These are phyloP conservation scores for Pachydiplax longipennis DNA, from an alignment of 2,888 invertebrate species.

Conservation along the genomic window DNA sequence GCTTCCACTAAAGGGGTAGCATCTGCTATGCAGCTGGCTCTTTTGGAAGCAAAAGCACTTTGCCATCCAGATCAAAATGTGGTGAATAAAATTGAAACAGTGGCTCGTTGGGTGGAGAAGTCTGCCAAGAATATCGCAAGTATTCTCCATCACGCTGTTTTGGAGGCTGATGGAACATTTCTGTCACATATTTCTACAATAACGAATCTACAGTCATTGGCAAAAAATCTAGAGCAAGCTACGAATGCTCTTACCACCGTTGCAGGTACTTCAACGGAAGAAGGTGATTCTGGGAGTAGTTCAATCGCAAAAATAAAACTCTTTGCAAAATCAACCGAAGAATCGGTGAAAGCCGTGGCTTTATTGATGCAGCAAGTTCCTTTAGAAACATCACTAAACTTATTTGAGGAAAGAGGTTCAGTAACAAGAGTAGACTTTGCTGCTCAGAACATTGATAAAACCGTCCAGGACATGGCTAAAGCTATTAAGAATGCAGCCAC, in stretches of 20 bases:
- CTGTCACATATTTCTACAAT: neutral
- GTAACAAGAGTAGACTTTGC: neutral
- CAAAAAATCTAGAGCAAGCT: neutral
- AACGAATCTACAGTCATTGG: neutral
- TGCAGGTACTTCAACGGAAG: neutral
- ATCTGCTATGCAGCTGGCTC: neutral
- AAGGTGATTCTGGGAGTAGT: neutral
- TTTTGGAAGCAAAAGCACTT: slow-evolving; percentile 1
- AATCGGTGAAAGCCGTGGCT: neutral
- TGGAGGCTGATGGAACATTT: slow-evolving; percentile 19
- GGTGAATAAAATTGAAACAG: neutral
- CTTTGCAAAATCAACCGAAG: neutral
- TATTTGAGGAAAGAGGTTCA: neutral
- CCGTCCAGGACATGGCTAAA: neutral
- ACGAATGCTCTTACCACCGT: neutral
- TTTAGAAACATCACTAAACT: neutral
- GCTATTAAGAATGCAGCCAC: neutral
- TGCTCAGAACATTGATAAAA: neutral
- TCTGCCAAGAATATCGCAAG: neutral
- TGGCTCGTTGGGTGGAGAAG: neutral
- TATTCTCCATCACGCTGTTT: slow-evolving; percentile 39
- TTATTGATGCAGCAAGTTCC: neutral
- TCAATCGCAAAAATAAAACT: neutral
- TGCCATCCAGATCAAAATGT: neutral
- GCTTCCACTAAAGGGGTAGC: neutral